A percentile compares a stretch with the other conserved stretches of the same genome.
phyloP scores from a whole-genome alignment of 2,113 vertebrate genomes.

The Otus sunia region DNA sequence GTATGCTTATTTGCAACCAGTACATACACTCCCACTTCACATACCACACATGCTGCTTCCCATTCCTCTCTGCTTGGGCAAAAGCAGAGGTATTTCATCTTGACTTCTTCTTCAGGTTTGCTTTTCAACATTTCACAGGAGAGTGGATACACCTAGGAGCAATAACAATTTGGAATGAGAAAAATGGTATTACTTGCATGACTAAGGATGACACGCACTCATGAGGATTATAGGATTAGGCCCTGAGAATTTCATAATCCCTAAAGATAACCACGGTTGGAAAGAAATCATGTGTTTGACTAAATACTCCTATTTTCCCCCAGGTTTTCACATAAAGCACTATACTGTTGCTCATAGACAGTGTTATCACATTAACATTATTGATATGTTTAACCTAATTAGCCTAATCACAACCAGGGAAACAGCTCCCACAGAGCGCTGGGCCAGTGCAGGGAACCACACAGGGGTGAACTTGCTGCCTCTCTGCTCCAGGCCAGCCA shows the following conservation, averaged over 20 bases:
- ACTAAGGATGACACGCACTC: not conserved
- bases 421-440: rapidly evolving
- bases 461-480: rapidly evolving
- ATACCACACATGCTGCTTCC: not conserved
- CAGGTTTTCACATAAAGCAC: not conserved
- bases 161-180: not conserved
- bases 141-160: not conserved
- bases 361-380: rapidly evolving
- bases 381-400: rapidly evolving
- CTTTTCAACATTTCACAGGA: not conserved
- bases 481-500: not conserved
- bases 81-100: not conserved
- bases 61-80: not conserved
- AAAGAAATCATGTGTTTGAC: not conserved
- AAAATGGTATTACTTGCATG: not conserved
- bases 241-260: not conserved
- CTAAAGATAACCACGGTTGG: not conserved
- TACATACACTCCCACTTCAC: not conserved
- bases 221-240: not conserved
- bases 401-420: not conserved
- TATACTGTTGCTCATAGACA: rapidly evolving
- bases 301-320: not conserved
- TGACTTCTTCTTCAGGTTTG: not conserved
- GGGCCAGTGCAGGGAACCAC: rapidly evolving
- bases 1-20: not conserved